Base-by-base conservation (phyloP, 1,140 invertebrate genomes). In the Papilio glaucus region DNA sequence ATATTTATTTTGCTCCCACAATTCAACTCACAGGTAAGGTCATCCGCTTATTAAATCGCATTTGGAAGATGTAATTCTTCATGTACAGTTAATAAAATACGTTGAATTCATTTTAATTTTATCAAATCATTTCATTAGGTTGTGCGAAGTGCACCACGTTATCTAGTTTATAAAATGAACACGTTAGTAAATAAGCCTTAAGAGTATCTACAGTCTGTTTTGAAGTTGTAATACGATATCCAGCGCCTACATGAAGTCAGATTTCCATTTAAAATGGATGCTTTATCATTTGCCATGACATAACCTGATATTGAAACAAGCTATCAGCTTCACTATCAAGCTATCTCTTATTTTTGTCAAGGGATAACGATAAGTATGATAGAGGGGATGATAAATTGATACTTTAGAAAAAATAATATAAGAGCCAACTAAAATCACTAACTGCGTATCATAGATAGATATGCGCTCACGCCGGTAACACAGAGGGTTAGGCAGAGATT, bases 311-410 rank as follows among this genome's bases (percentile, higher is more conserved):
- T 57, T 26, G 18, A 57, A 57, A 12, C 7, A 9, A 53, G 45
- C 45, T 53, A 53, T 53, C 49, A 49, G 42, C 42, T 49, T 10
- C 6, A 21, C 9, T 49, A 49, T 49, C 45, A 9, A 18, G n/a
- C 29, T 33, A 33, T 33, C 29, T 33, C 12, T 57, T 10, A 49
- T 18, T 8, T 18, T 26, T 57, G 49, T 57, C 49, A 57, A 57
- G 21, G 49, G 49, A 57, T 57, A 57, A 57, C 18, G 49, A 57
- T 57, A 57, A 57, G 3, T 24, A 57, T 57, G 49, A 57, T 13
- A 26, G 18, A 57, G 12, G n/a, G n/a, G 49, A 24, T 57, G 49
- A 57, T 9, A 57, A 57, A 57, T 57, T 57, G 49, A 57, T 57
- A 57, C 3, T 57, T 57, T 57, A 57, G 24, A 49, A 45, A 39